Evolutionary conservation across 2,113 vertebrate species (phyloP).

Genomic region (Oenanthe oenanthe): DNA sequence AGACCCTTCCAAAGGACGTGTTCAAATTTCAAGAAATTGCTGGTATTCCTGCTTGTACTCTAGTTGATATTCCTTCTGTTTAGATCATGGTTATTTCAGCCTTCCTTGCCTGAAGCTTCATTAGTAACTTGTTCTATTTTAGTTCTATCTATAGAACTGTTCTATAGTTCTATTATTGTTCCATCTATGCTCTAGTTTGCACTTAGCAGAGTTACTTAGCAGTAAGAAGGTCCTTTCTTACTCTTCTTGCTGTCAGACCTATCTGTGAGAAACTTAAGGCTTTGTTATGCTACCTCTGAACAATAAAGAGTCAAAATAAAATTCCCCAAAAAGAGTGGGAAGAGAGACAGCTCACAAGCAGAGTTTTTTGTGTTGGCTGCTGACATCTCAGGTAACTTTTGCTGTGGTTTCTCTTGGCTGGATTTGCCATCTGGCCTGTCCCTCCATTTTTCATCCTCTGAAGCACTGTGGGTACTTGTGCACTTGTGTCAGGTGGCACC

Average conservation of each 20-base stretch:
- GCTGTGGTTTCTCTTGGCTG: neutral
- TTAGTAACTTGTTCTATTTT: neutral
- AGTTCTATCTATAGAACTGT: too few species aligned
- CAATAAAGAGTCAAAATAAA: neutral
- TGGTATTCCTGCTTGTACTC: neutral
- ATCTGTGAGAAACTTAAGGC: neutral
- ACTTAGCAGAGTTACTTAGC: neutral
- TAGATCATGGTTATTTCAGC: neutral
- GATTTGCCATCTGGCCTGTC: neutral
- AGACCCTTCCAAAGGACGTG: neutral
- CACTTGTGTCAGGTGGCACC: neutral
- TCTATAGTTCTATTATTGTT: too few species aligned
- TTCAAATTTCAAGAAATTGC: neutral
- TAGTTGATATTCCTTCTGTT: neutral
- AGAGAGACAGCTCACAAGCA: neutral
- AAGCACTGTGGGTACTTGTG: neutral
- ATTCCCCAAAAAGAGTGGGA: neutral
- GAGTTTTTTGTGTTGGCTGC: neutral
- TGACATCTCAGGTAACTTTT: neutral
- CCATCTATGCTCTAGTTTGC: neutral
- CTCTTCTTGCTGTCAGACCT: neutral
- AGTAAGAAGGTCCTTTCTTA: neutral
- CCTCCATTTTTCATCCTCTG: neutral
- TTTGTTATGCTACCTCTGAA: neutral
- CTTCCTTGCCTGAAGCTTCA: neutral